These are phyloP conservation scores for Heliconius nattereri DNA, from an alignment of 1,140 invertebrate species.

Conservation along the genomic window DNA sequence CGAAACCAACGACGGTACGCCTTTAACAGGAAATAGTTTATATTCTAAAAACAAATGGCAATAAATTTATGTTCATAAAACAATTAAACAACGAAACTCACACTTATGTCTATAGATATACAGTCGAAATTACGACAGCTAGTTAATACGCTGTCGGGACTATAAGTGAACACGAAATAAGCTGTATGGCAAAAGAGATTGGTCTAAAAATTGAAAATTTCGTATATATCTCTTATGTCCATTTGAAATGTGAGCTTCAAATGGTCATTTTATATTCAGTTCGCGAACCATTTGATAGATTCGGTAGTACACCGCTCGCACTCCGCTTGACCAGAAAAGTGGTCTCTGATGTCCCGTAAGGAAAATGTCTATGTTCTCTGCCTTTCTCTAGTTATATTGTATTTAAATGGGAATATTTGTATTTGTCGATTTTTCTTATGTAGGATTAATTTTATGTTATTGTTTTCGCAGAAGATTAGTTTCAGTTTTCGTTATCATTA, in stretches of 20 bases:
- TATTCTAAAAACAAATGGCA: constrained; percentile 76
- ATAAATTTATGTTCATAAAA: constrained; percentile 55
- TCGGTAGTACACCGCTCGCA: constrained; percentile 31
- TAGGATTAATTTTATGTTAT: too few species aligned
- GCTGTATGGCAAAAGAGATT: constrained; percentile 66
- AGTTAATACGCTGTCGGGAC: constrained; percentile 7
- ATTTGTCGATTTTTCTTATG: too few species aligned
- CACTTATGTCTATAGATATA: constrained; percentile 33
- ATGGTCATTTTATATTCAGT: constrained; percentile 76
- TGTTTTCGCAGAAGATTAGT: too few species aligned
- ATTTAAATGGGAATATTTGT: neutral
- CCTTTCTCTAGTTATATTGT: neutral
- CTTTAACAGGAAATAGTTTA: constrained; percentile 80
- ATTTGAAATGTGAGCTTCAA: constrained; percentile 60
- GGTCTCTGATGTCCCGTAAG: constrained; percentile 35
- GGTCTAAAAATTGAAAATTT: constrained; percentile 71
- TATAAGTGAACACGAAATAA: constrained; percentile 53
- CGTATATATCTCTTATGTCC: constrained; percentile 58
- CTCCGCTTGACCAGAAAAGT: constrained; percentile 70
- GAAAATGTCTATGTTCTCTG: constrained; percentile 4
- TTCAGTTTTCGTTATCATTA: too few species aligned
- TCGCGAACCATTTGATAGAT: constrained; percentile 73
- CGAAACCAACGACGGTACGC: constrained; percentile 56
- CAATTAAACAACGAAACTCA: constrained; percentile 29
- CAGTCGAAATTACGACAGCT: constrained; percentile 38